Percentiles rank a stretch among this genome's conserved stretches.
Conservation (phyloP, 2,888 invertebrate genomes). For the Dusona sp. region DNA sequence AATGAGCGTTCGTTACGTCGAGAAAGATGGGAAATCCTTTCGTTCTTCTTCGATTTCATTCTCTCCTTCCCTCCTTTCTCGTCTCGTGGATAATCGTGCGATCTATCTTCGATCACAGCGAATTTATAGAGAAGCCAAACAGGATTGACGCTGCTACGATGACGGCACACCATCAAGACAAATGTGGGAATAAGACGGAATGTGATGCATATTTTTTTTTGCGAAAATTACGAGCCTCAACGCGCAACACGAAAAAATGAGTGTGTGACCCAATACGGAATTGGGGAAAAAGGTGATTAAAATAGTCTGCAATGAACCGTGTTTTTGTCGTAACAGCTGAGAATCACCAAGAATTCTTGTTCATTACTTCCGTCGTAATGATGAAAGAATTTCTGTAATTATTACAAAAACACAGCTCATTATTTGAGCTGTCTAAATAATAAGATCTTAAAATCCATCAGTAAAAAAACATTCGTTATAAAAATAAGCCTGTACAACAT, state of each 20-base stretch:
- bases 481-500: not conserved
- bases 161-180: not conserved
- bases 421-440: not conserved
- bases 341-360: not conserved
- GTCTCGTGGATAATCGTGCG: slow-evolving; percentile 28
- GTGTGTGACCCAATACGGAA: not conserved
- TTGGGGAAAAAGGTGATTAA: slow-evolving; percentile 4
- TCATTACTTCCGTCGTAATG: not conserved
- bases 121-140: slow-evolving; percentile 38
- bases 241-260: not conserved
- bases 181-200: not conserved
- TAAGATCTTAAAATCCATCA: not conserved
- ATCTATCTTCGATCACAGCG: slow-evolving; percentile 33
- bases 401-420: not conserved
- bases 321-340: not conserved
- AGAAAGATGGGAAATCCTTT: slow-evolving; percentile 53
- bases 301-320: not conserved
- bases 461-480: not conserved
- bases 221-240: not conserved
- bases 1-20: slow-evolving; percentile 66
- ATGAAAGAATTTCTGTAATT: not conserved
- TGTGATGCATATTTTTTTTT: not conserved
- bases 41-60: slow-evolving; percentile 39
- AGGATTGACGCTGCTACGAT: slow-evolving; percentile 7
- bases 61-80: not conserved